Base-by-base conservation (phyloP, 2,797 vertebrate species). In the Artibeus jamaicensis region DNA sequence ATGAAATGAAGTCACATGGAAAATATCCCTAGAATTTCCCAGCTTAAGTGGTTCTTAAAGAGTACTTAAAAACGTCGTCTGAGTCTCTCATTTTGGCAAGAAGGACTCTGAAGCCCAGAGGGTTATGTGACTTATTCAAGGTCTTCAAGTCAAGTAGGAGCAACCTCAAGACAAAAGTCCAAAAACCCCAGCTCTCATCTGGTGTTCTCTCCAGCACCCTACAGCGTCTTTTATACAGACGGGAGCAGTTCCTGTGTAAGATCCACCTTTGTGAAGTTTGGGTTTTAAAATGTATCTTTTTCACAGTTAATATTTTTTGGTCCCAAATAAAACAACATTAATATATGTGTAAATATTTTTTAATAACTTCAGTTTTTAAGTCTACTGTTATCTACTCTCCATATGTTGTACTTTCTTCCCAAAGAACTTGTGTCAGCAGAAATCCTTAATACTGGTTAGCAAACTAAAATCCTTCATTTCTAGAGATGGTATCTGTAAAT, bases 391-490 rank as follows among this genome's bases (percentile, higher is more conserved):
- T 53, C n/a, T 84, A 9, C n/a, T 92, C 22, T 90, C 46, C 87
- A 19, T 19, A 82, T 39, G 14, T 76, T 86, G 8, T 5, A 62
- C 19, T 86, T 91, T 92, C 24, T 85, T 94, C 21, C 14, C 46
- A 22, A 93, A 62, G 37, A 94, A 90, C 32, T 29, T 18, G 68
- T 44, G 4, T 70, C 39, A 94, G 42, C 44, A 89, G 34, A 82
- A 82, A 82, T 77, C 29, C 22, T 70, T 70, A 71, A 84, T 84
- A 48, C 3, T 42, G 9, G 2, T 55, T 50, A 34, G 39, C 59
- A 74, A 93, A 89, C n/a, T 70, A n/a, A 24, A 81, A 16, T 71
- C 24, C 68, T 96, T 68, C 77, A 78, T n/a, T 94, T 44, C 46
- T 93, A 71, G 44, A 88, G 22, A 87, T 44, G 32, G 48, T 11